Base-by-base conservation (phyloP, 2,888 invertebrate species). In the Lepidocyrtoides sp. region DNA sequence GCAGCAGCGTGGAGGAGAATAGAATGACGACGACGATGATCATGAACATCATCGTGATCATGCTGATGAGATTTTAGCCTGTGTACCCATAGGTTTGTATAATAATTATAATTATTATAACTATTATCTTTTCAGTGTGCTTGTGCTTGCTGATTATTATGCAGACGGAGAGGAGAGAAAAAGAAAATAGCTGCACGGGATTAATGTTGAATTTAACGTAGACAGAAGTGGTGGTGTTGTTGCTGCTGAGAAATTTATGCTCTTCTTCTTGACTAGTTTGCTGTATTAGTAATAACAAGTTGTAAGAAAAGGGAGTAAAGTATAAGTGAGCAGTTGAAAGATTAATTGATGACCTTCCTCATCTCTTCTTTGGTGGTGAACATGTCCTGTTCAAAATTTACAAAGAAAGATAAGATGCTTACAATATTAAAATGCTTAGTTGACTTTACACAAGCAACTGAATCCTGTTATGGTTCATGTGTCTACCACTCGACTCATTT, bases 331-430 rank as follows among this genome's bases (percentile, higher is more conserved):
- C 14, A 84, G 89, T 48, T 83, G 84, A 89, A 77, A 89, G 89
- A 89, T 89, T 84, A 84, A 89, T 89, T 84, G 83, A 66, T 83
- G 89, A 79, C 89, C 89, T 89, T 89, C 57, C 79, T 54, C 32
- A 32, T 79, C n/a, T 79, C 51, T 77, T 77, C 29, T 29, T 36
- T 36, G 69, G 12, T 36, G 29, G 75, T 48, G 26, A 10, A 14
- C 60, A 26, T 26, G 26, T 60, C 29, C 10, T 57, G 2, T 8
- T 23, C 23, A 60, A 14, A 29, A 10, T 12, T n/a, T 20, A n/a
- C 3, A 48, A 10, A 48, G 54, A 57, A 57, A 17, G 26, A 26
- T 60, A 20, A 12, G n/a, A 48, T n/a, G n/a, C n/a, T n/a, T 12
- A 48, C n/a, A 57, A 60, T 20, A 60, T 14, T 23, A 60, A 60